Conservation (phyloP, 2,797 vertebrate genomes). For the Eupleurogrammus muticus region DNA sequence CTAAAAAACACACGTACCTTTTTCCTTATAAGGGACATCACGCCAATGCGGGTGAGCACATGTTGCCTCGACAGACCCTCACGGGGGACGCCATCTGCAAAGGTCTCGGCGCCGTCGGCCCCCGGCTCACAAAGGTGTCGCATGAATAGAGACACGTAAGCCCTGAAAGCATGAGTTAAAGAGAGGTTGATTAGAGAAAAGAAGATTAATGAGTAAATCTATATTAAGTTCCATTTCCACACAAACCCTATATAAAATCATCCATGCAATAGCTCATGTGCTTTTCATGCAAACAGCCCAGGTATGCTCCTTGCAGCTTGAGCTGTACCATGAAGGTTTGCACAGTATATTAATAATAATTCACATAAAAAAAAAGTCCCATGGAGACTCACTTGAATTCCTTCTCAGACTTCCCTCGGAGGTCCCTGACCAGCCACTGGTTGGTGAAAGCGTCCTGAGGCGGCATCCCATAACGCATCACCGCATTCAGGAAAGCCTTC, state of each 20-base stretch:
- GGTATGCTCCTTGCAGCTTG: neutral
- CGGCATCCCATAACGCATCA: conserved; percentile 99
- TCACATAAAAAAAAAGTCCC: neutral
- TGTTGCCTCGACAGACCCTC: conserved; percentile 97
- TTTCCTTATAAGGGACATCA: conserved; percentile 98
- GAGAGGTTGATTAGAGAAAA: neutral
- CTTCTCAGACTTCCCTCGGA: conserved; percentile 97
- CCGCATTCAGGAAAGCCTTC: conserved; percentile 98
- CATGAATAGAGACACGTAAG: conserved; percentile 98
- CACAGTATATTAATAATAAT: neutral
- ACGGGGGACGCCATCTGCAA: conserved; percentile 96
- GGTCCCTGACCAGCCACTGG: conserved; percentile 97
- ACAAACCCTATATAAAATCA: neutral
- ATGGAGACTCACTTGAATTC: conserved; percentile 92
- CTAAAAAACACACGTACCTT: conserved; percentile 83
- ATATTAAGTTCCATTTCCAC: neutral
- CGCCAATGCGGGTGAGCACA: conserved; percentile 96
- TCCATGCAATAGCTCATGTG: neutral
- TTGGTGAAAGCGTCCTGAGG: conserved; percentile 99
- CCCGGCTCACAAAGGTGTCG: conserved; percentile 97
- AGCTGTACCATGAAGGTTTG: neutral
- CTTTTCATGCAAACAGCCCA: neutral
- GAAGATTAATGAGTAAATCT: neutral
- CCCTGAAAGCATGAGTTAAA: conserved; percentile 76
- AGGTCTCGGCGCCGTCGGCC: conserved; percentile 98